A percentile compares a stretch with the other conserved stretches of the same genome.
These are phyloP conservation scores for Taphrorychus bicolor DNA, from an alignment of 2,888 invertebrate genomes.

Conservation along the genomic window DNA sequence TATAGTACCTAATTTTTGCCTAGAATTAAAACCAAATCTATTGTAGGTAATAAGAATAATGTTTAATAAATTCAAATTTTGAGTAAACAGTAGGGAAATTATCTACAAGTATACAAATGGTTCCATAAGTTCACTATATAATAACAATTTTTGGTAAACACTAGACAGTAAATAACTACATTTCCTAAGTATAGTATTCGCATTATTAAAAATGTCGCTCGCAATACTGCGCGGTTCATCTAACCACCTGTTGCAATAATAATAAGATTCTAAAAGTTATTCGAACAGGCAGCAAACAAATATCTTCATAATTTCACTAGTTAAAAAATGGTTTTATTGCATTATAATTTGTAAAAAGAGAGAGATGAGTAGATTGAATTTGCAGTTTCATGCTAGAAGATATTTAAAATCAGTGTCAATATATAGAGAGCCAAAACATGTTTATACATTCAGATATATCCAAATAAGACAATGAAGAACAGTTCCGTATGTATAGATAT, in stretches of 20 bases:
- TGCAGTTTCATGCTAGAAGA: too few species aligned
- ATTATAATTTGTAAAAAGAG: background rate
- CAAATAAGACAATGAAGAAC: constrained; percentile 22
- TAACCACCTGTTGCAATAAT: background rate
- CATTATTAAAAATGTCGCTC: constrained; percentile 9
- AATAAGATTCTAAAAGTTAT: background rate
- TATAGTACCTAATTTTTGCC: too few species aligned
- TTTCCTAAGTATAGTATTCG: constrained; percentile 5
- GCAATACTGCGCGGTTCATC: background rate
- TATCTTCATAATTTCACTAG: constrained; percentile 2
- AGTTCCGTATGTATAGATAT: too few species aligned
- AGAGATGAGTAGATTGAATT: background rate
- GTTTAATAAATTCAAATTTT: constrained; percentile 50
- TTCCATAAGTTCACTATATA: constrained; percentile 55
- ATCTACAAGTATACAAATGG: constrained; percentile 56
- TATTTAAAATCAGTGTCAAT: background rate
- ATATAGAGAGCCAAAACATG: constrained; percentile 27
- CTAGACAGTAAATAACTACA: constrained; percentile 17
- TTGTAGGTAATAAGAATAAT: constrained; percentile 47
- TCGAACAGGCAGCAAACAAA: background rate
- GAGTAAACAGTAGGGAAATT: constrained; percentile 48
- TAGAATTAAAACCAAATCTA: too few species aligned
- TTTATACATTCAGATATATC: constrained; percentile 17
- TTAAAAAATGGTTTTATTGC: constrained; percentile 4
- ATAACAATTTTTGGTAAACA: constrained; percentile 50